Evolutionary conservation across 2,797 vertebrate genomes (phyloP).

Genomic region (Erpetoichthys calabaricus): DNA sequence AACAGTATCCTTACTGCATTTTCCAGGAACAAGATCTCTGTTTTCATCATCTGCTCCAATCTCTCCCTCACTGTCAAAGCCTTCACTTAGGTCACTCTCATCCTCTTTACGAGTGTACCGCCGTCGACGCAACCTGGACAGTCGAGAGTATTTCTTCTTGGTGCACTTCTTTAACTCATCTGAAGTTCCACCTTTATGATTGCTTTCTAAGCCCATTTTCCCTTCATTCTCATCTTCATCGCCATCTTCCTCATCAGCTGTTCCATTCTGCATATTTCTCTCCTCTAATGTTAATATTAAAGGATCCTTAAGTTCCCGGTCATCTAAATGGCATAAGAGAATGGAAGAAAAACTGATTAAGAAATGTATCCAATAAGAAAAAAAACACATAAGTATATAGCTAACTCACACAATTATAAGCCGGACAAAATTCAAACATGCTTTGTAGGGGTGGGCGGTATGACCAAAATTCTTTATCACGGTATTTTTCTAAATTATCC

Average conservation of each 20-base stretch:
- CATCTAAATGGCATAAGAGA: slow-evolving; percentile 43
- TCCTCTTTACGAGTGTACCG: slow-evolving; percentile 69
- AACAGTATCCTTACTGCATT: not conserved
- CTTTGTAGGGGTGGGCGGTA: no score
- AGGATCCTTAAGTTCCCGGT: slow-evolving; percentile 53
- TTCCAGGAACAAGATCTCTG: not conserved
- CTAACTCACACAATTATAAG: no score
- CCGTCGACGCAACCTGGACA: slow-evolving; percentile 74
- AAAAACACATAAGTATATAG: no score
- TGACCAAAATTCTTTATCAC: no score
- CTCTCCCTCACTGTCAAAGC: slow-evolving; percentile 74
- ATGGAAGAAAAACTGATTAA: not conserved
- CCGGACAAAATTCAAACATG: no score
- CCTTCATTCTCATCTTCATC: slow-evolving; percentile 34
- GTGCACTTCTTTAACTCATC: slow-evolving; percentile 48
- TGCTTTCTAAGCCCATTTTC: slow-evolving; percentile 17
- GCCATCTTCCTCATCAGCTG: slow-evolving; percentile 52
- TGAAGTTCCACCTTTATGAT: slow-evolving; percentile 4
- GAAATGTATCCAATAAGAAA: not conserved
- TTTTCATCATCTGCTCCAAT: slow-evolving; percentile 35
- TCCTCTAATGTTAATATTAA: slow-evolving; percentile 17
- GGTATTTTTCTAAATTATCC: no score
- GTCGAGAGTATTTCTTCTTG: slow-evolving; percentile 76
- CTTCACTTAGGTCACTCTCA: slow-evolving; percentile 90
- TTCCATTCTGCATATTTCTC: slow-evolving; percentile 48